Evolutionary conservation across 92 coral and sea anemone species (phyloP).

Genomic region (Heteractis magnifica): DNA sequence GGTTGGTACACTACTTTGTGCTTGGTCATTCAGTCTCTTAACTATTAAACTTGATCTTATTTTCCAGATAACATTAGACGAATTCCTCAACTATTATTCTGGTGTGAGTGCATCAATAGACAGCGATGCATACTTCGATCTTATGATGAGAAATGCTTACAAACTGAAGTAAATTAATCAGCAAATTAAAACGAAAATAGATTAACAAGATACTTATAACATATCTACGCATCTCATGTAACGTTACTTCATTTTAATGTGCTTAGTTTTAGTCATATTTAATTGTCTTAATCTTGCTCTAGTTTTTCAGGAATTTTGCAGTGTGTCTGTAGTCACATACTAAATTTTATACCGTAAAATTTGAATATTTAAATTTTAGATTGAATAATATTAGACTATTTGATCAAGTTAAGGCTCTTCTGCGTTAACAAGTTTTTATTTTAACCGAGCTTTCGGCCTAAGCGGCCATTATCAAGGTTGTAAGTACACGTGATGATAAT

Average conservation of each 20-base stretch:
- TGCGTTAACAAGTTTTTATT: too few species aligned
- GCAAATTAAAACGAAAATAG: background rate
- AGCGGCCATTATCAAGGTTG: too few species aligned
- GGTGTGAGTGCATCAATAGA: slow-evolving; percentile 98
- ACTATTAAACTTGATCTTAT: background rate
- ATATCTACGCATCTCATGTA: background rate
- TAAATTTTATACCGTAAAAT: too few species aligned
- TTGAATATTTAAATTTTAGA: too few species aligned
- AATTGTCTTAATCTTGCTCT: background rate
- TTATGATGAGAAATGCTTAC: slow-evolving; percentile 96
- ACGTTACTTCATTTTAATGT: too few species aligned
- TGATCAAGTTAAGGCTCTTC: too few species aligned
- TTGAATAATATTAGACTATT: too few species aligned
- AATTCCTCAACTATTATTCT: slow-evolving; percentile 84
- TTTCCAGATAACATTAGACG: slow-evolving; percentile 85
- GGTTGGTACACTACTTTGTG: background rate
- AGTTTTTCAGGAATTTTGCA: too few species aligned
- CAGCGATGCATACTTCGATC: slow-evolving; percentile 87
- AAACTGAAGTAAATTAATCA: slow-evolving; percentile 57
- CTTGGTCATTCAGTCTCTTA: background rate
- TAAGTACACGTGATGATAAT: too few species aligned
- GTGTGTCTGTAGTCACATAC: too few species aligned
- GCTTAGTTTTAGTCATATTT: background rate
- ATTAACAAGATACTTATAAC: background rate
- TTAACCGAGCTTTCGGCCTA: too few species aligned